Percentiles rank a stretch among this genome's conserved stretches.
Evolutionary conservation across 2,113 vertebrate genomes (phyloP).

Genomic region (Paratilapia polleni): DNA sequence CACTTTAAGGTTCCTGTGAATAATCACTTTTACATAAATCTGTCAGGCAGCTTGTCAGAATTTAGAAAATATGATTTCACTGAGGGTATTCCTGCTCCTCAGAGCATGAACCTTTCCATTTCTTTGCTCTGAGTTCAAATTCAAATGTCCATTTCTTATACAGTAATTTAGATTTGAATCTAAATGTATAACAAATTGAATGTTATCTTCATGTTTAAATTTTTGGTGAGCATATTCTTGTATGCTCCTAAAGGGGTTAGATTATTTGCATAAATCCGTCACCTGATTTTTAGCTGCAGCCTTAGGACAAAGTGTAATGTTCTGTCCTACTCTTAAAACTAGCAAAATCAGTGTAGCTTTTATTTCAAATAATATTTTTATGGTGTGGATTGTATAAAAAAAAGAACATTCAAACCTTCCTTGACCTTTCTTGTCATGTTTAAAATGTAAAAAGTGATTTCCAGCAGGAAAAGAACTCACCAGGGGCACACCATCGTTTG

Average conservation of each 20-base stretch:
- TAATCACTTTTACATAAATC: no score
- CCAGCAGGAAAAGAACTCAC: background rate
- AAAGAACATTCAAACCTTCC: background rate
- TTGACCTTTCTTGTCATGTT: background rate
- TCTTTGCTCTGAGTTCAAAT: no score
- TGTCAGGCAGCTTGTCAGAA: background rate
- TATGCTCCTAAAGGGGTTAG: background rate
- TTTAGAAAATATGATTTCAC: background rate
- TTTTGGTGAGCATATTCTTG: background rate
- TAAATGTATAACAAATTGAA: background rate
- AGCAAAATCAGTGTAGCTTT: background rate
- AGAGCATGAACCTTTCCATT: background rate
- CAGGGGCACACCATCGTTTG: background rate
- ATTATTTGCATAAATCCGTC: background rate
- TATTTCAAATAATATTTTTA: background rate
- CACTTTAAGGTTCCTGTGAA: no score
- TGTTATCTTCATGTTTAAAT: background rate
- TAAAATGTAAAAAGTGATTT: background rate
- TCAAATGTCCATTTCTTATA: background rate
- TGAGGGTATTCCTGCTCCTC: no score
- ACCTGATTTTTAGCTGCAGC: background rate
- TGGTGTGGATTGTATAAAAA: background rate
- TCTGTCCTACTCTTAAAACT: background rate
- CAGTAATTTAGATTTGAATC: rapidly evolving
- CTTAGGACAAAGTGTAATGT: background rate